Conservation (phyloP, 1,140 invertebrate genomes). For the Contarinia nasturtii region DNA sequence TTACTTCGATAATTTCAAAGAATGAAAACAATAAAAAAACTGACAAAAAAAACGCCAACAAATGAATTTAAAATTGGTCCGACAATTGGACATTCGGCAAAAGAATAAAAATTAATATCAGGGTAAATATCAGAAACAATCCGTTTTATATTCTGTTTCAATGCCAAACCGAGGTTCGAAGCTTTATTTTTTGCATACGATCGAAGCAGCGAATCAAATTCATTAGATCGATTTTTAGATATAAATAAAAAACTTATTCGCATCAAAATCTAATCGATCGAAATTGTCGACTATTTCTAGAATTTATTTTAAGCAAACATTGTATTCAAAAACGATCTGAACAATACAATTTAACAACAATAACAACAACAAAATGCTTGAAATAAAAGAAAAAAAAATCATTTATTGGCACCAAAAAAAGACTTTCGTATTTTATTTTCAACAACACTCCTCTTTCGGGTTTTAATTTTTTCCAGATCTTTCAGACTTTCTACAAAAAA, state of each 20-base stretch:
- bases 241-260: background rate
- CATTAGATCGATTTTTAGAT: background rate
- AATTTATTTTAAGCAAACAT: no score
- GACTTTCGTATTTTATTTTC: no score
- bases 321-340: no score
- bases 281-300: no score
- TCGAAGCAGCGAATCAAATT: background rate
- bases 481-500: no score
- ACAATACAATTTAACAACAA: no score
- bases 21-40: background rate
- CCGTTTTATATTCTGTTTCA: background rate
- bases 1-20: background rate
- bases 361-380: no score
- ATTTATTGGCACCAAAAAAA: no score
- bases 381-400: no score
- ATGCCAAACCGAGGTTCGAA: background rate
- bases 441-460: no score
- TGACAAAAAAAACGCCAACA: background rate
- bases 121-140: background rate
- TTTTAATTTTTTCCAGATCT: no score
- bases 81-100: background rate
- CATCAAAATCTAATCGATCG: no score
- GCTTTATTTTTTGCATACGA: background rate
- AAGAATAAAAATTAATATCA: background rate
- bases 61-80: background rate